These are phyloP conservation scores for Brotogeris chrysoptera DNA, from an alignment of 2,797 vertebrate genomes.

Conservation along the genomic window DNA sequence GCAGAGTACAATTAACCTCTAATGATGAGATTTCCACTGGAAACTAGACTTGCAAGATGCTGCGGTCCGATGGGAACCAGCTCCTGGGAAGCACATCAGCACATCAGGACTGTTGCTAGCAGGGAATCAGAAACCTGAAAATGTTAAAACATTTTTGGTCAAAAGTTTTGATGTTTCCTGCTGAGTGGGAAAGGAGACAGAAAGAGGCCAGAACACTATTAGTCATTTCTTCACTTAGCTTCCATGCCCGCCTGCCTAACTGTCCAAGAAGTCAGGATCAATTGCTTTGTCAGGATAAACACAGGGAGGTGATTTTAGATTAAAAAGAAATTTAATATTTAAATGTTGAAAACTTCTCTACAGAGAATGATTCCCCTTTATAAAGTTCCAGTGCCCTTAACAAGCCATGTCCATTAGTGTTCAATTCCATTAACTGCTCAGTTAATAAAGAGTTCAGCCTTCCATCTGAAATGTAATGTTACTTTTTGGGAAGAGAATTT, in stretches of 20 bases:
- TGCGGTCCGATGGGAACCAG: not conserved
- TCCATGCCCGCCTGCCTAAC: not conserved
- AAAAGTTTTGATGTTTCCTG: not conserved
- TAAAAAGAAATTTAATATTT: not conserved
- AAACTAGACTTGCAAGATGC: not conserved
- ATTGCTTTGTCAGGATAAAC: not conserved
- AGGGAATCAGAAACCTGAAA: not conserved
- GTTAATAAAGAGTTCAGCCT: not conserved
- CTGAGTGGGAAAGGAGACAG: not conserved
- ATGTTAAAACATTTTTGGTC: not conserved
- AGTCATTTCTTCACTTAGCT: not conserved
- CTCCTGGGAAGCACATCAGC: not conserved
- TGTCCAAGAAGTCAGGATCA: not conserved
- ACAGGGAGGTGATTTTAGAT: not conserved
- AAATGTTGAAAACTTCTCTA: not conserved
- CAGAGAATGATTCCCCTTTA: not conserved
- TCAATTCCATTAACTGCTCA: not conserved
- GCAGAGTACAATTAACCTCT: not conserved
- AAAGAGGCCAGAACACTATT: not conserved
- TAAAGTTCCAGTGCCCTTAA: not conserved
- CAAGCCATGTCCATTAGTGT: not conserved
- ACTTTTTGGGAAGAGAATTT: not conserved
- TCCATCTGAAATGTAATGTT: not conserved
- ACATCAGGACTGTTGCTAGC: not conserved
- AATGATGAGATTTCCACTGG: not conserved